Evolutionary conservation across 2,888 invertebrate genomes (phyloP).

Genomic region (Bellardia pandia): DNA sequence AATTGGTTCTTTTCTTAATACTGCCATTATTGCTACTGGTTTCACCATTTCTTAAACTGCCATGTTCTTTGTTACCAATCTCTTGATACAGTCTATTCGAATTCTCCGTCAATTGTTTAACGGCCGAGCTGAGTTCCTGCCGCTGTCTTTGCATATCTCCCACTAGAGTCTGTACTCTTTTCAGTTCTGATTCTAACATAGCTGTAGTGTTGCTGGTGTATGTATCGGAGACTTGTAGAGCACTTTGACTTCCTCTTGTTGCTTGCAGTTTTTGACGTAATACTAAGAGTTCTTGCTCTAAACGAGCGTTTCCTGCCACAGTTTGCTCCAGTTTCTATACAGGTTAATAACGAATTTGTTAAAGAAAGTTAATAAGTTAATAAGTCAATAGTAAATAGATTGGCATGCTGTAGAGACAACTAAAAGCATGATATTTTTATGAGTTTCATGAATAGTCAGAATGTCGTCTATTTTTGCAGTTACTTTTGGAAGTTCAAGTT

Average conservation of each 20-base stretch:
- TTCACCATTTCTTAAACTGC: slow-evolving; percentile 62
- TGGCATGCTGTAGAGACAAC: slow-evolving; percentile 69
- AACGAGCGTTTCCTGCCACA: slow-evolving; percentile 93
- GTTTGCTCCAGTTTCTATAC: slow-evolving; percentile 94
- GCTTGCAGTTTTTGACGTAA: slow-evolving; percentile 93
- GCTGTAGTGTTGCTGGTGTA: slow-evolving; percentile 87
- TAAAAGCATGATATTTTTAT: slow-evolving; percentile 65
- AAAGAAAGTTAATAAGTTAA: background rate
- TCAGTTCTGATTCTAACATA: slow-evolving; percentile 91
- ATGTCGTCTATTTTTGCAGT: slow-evolving; percentile 75
- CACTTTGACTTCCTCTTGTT: slow-evolving; percentile 84
- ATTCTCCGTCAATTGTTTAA: slow-evolving; percentile 92
- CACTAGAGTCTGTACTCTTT: slow-evolving; percentile 92
- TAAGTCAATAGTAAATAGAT: background rate
- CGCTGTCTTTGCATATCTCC: slow-evolving; percentile 94
- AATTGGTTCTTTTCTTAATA: slow-evolving; percentile 86
- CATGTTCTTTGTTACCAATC: slow-evolving; percentile 85
- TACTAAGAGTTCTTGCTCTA: slow-evolving; percentile 94
- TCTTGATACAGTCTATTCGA: slow-evolving; percentile 89
- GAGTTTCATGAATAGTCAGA: slow-evolving; percentile 67
- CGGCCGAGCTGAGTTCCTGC: slow-evolving; percentile 93
- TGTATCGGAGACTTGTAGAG: slow-evolving; percentile 84
- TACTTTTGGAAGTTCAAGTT: slow-evolving; percentile 43
- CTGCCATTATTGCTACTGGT: slow-evolving; percentile 49
- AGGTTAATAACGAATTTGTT: background rate